Evolutionary conservation across 2,888 invertebrate genomes (phyloP).

Genomic region (Chrysotoxum bicinctum): DNA sequence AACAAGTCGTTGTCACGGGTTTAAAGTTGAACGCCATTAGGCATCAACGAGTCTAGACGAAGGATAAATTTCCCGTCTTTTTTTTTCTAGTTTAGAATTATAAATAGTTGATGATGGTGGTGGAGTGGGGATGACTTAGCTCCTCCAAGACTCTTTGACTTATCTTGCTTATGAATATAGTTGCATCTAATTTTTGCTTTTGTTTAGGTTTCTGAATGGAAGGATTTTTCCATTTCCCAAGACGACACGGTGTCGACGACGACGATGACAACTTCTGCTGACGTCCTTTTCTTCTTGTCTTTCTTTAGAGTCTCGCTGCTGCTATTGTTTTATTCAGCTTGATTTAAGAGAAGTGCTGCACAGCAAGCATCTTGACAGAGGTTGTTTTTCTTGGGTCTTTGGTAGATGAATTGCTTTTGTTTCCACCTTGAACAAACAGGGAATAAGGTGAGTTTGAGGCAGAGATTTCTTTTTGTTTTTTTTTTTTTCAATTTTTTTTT

Average conservation of each 20-base stretch:
- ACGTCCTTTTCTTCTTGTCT: background rate
- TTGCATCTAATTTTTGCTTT: conserved; percentile 33
- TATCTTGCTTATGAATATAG: conserved; percentile 28
- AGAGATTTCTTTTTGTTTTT: background rate
- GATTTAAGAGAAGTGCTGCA: conserved; percentile 44
- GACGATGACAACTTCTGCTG: background rate
- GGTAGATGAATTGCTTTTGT: conserved; percentile 11
- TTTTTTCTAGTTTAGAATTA: background rate
- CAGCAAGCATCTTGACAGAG: conserved; percentile 44
- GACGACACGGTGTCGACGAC: background rate
- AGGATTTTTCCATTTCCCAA: background rate
- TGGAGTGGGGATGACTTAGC: background rate
- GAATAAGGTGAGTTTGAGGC: conserved; percentile 6
- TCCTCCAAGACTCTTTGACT: conserved; percentile 10
- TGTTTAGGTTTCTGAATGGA: conserved; percentile 7
- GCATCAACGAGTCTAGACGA: conserved; percentile 61
- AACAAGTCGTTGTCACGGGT: conserved; percentile 59
- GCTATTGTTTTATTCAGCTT: conserved; percentile 43
- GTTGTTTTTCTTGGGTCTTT: conserved; percentile 9
- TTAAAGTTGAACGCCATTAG: conserved; percentile 67
- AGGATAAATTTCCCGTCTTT: conserved; percentile 30
- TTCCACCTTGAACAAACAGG: conserved; percentile 10
- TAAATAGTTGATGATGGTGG: background rate
- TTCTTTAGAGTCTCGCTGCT: background rate
- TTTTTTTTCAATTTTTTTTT: background rate